Evolutionary conservation across 37 sponge, comb jelly and placozoan genomes (phyloP), one percentile per base, ranked within the genome.

Genomic region (Oscarella lobularis): DNA sequence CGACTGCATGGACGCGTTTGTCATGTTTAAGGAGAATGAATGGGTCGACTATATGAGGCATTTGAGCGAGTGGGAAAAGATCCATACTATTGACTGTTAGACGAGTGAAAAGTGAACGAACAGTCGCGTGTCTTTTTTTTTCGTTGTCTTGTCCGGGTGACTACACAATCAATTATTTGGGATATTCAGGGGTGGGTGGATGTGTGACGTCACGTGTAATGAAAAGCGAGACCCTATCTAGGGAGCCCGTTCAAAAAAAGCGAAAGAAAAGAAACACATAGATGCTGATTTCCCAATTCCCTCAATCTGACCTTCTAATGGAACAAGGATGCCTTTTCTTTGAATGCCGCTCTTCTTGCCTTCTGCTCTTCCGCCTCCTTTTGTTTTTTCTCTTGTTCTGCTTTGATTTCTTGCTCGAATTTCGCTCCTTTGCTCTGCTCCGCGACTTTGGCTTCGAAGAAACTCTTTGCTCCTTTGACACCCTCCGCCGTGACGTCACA

Each of bases 381-480:
- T 40, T 85, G 84, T 69, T 94, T 94, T 72, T 60, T 87, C 76
- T 94, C 95, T 41, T 94, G 92, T 55, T 94, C 95, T 33, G 39
- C 88, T 65, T 79, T 87, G 41, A 94, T 90, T 74, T 94, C 95
- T 55, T 82, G 38, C 74, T 94, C 95, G 83, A 89, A 90, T 38
- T 84, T 90, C 31, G 88, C 83, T 66, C 81, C 83, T 27, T 73
- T 48, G n/a, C 73, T 55, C 20, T 73, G 74, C 75, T 86, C 83
- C 48, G 84, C 71, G 20, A 79, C 88, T 73, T 90, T 94, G 35
- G 95, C 85, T 75, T 94, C 95, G 79, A 94, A 94, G 84, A 94
- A 94, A 48, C 75, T 79, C 86, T 94, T 94, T 3, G 95, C 95
- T 32, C 91, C 91, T 0, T 76, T 73, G 29, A 94, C 95, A 35